phyloP scores from a whole-genome alignment of 2,888 invertebrate genomes.

The Griposia aprilina region DNA sequence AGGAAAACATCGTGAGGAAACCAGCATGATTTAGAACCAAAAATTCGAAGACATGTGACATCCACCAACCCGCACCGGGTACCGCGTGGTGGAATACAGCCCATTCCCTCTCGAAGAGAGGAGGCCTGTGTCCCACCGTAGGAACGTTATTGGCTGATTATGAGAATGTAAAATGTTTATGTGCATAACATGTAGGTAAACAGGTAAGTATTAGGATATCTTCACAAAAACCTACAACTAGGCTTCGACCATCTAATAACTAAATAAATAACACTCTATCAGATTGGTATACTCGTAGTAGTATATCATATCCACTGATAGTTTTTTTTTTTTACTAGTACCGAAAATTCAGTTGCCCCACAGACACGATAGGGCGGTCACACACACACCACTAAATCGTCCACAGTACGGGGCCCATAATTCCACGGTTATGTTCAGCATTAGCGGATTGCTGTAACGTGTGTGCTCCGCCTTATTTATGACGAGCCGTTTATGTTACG shows the following conservation, averaged over 20 bases:
- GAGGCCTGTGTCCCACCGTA: too few relatives aligned
- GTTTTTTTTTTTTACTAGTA: background rate
- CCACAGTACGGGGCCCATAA: slow-evolving; percentile 45
- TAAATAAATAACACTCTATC: background rate
- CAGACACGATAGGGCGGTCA: background rate
- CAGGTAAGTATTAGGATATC: too few relatives aligned
- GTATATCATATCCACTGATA: background rate
- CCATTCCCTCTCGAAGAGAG: too few relatives aligned
- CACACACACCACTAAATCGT: slow-evolving; percentile 37
- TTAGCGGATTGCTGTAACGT: slow-evolving; percentile 62
- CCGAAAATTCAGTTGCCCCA: background rate
- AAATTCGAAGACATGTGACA: too few relatives aligned
- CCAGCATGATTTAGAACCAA: too few relatives aligned
- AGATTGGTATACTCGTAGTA: background rate
- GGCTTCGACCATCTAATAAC: background rate
- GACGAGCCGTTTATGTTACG: slow-evolving; percentile 52
- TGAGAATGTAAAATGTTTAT: too few relatives aligned
- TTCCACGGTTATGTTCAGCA: slow-evolving; percentile 48
- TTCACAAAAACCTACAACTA: background rate
- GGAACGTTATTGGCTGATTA: too few relatives aligned
- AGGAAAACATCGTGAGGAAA: too few relatives aligned
- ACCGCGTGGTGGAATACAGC: too few relatives aligned
- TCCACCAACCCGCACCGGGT: too few relatives aligned
- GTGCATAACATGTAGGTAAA: too few relatives aligned
- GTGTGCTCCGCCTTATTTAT: slow-evolving; percentile 56